These are phyloP conservation scores for Hylaeus volcanicus DNA, from an alignment of 1,140 invertebrate genomes.

Conservation along the genomic window DNA sequence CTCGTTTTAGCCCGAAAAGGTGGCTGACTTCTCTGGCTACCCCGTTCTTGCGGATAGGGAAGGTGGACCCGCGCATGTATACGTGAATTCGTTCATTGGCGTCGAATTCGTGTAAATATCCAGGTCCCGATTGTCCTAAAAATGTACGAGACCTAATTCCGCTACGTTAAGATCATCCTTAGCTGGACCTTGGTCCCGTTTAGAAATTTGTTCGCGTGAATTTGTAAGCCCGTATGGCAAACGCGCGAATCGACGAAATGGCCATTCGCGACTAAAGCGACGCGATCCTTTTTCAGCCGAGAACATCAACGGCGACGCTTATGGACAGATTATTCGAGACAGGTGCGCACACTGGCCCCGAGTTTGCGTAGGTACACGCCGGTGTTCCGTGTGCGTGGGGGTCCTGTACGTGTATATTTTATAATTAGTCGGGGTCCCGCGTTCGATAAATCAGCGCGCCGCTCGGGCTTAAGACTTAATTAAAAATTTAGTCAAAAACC, in stretches of 20 bases:
- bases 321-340: slow-evolving; percentile 54
- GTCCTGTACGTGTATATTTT: slow-evolving; percentile 61
- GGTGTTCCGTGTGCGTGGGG: slow-evolving; percentile 41
- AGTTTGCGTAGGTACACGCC: slow-evolving; percentile 7
- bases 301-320: slow-evolving; percentile 18
- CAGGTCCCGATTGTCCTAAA: too few relatives aligned
- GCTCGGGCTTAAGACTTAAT: slow-evolving; percentile 76
- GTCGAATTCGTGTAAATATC: background rate
- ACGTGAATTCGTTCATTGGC: slow-evolving; percentile 28
- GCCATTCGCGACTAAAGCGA: too few relatives aligned
- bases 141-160: too few relatives aligned
- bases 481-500: slow-evolving; percentile 78
- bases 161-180: too few relatives aligned
- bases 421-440: slow-evolving; percentile 69
- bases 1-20: slow-evolving; percentile 54
- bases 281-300: background rate
- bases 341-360: slow-evolving; percentile 37
- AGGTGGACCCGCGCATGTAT: slow-evolving; percentile 7
- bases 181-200: too few relatives aligned
- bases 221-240: too few relatives aligned
- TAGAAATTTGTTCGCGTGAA: too few relatives aligned
- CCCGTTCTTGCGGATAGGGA: slow-evolving; percentile 38
- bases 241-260: too few relatives aligned
- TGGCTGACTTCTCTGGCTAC: slow-evolving; percentile 52
- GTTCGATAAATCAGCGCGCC: slow-evolving; percentile 74